Evolutionary conservation across 2,113 vertebrate genomes (phyloP).

Genomic region (Tichodroma muraria): DNA sequence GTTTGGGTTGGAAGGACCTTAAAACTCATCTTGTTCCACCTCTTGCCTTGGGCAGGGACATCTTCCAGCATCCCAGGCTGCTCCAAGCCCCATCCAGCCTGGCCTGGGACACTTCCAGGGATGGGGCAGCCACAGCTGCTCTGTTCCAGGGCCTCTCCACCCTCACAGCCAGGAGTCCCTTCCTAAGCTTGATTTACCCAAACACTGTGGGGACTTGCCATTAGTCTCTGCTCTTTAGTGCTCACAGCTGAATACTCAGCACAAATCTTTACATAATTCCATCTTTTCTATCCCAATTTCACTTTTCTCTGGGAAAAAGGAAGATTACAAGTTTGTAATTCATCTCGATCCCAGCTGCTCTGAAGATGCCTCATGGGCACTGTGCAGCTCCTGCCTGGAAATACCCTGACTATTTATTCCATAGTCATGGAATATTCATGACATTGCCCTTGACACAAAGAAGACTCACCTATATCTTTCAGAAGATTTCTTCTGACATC

Average conservation of each 20-base stretch:
- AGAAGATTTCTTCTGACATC: conserved; percentile 83
- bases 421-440: background rate
- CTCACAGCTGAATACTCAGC: background rate
- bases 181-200: background rate
- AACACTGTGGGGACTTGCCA: background rate
- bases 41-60: background rate
- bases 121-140: background rate
- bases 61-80: accelerated
- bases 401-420: background rate
- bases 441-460: background rate
- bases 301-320: background rate
- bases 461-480: conserved; percentile 80
- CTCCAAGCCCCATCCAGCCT: accelerated
- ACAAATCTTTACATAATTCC: background rate
- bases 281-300: background rate
- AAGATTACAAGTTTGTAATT: background rate
- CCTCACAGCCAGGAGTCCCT: background rate
- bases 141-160: background rate
- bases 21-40: accelerated
- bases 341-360: background rate
- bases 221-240: background rate
- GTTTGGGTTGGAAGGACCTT: background rate
- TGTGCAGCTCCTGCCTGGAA: background rate
- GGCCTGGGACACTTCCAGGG: background rate
- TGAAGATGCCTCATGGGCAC: background rate